These are phyloP conservation scores for Agelas oroides DNA, from an alignment of 37 sponge, comb jelly and placozoan genomes.

Conservation along the genomic window DNA sequence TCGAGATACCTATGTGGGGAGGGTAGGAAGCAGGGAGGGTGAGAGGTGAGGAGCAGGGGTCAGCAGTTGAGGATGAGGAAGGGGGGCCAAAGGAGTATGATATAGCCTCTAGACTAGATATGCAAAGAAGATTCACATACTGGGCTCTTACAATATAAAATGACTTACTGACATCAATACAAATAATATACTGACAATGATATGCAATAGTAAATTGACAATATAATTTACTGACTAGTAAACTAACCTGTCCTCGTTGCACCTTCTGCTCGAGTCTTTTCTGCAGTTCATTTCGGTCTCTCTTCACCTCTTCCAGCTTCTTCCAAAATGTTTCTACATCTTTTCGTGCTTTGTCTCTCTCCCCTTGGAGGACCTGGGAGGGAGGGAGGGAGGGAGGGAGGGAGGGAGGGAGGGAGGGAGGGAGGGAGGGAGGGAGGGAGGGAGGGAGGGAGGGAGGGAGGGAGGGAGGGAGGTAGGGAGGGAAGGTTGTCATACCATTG, in stretches of 20 bases:
- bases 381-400: background rate
- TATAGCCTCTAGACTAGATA: no score
- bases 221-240: no score
- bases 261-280: slow-evolving; percentile 3
- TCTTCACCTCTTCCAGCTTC: slow-evolving; percentile 18
- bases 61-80: background rate
- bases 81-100: no score
- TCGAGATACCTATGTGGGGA: slow-evolving; percentile 1
- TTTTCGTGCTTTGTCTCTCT: slow-evolving; percentile 5
- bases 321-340: background rate
- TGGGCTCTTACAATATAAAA: no score
- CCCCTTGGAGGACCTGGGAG: background rate
- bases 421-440: no score
- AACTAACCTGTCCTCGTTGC: no score
- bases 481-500: background rate
- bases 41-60: background rate
- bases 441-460: background rate
- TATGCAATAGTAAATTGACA: background rate
- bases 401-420: background rate
- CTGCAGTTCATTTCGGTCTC: background rate
- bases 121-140: no score
- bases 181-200: no score
- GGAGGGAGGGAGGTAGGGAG: background rate
- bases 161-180: no score
- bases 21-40: background rate